phyloP scores from a whole-genome alignment of 2,113 vertebrate species.

The human region DNA sequence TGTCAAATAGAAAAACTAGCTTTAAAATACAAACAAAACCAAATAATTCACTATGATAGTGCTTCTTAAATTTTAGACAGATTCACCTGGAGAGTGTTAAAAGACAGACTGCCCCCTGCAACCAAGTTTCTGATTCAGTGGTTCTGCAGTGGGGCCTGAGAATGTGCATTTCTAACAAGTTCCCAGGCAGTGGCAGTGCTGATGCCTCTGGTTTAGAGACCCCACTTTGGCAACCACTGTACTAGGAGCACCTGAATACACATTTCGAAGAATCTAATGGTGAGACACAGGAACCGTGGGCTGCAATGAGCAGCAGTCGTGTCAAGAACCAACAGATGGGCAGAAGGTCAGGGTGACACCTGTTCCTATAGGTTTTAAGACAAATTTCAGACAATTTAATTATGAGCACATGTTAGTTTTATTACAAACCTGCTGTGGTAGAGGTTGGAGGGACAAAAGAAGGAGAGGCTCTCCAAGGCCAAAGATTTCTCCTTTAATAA shows the following conservation, averaged over 20 bases:
- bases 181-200: not conserved
- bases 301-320: not conserved
- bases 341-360: not conserved
- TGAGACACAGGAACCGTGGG: not conserved
- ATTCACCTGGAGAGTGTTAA: not conserved
- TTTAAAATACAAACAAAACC: not conserved
- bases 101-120: not conserved
- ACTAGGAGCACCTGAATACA: not conserved
- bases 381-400: conserved; percentile 18
- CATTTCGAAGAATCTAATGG: not conserved
- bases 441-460: not conserved
- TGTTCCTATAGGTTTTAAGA: not conserved
- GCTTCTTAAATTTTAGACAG: not conserved
- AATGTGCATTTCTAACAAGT: not conserved
- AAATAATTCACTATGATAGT: not conserved
- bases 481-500: not conserved
- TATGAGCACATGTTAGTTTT: not conserved
- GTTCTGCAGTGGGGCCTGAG: not conserved
- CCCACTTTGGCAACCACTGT: not conserved
- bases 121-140: not conserved
- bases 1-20: not conserved
- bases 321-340: conserved; percentile 31
- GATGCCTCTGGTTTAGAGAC: not conserved
- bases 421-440: not conserved
- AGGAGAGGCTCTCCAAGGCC: not conserved